Base-by-base conservation (phyloP, 1,140 invertebrate species). In the Habropoda laboriosa region DNA sequence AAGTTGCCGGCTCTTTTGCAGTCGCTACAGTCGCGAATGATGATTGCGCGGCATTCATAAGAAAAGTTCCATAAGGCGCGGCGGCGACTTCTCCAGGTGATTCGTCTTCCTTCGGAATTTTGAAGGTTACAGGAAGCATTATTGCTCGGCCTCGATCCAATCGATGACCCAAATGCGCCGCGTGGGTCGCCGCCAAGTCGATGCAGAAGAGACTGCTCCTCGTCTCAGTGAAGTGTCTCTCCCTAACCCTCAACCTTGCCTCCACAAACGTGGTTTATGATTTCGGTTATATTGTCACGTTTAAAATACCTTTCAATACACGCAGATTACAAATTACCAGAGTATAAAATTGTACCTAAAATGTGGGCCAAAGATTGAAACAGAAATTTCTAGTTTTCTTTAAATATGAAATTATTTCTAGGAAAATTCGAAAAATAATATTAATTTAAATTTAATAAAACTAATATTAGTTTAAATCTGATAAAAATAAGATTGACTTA, bases 151-250 rank as follows among this genome's bases (percentile, higher is more conserved):
- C 55, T 10, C 60, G 32, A 61, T 67, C 30, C 40, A 58, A 86
- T 85, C 84, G 84, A 86, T 86, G 84, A 85, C 84, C 83, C 55
- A 85, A 76, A 86, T 85, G 83, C 42, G 12, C 57, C 47, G 32
- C 70, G 80, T 74, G 49, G 55, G 73, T 84, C 71, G 72, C 53
- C 70, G 83, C 82, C 82, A 84, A 85, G 67, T 80, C 72, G 55
- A 76, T 68, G 68, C 57, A 68, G 47, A 55, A 49, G 45, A 82
- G 63, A 55, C 61, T 18, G 64, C 57, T 81, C 57, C 67, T 55
- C 47, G 67, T 66, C 68, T 55, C 60, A 68, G 64, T 51, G 30
- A 77, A 83, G 73, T 70, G 72, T 16, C 61, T 47, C 58, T 35
- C 35, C n/a, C 27, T 18, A 1, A 32, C n/a, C 16, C 55, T 60